Evolutionary conservation across 2,113 vertebrate species (phyloP), one percentile per base, ranked within the genome.

Genomic region (Buteo buteo): DNA sequence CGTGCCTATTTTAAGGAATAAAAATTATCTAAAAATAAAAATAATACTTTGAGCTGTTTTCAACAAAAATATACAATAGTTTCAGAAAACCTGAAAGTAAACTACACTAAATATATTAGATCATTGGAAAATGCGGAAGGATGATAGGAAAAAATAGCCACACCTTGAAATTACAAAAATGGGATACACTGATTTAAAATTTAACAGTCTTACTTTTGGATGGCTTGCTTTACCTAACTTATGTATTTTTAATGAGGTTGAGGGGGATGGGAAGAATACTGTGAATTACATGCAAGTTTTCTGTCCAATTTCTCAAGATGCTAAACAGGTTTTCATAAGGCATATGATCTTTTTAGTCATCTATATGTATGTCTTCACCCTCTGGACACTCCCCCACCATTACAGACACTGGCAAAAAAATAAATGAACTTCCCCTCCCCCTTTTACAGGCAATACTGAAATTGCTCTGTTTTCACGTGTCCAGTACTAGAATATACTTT

Each of bases 1-100:
- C 84, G 40, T 0, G 0, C 13, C 76, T 90, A 54, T 76, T 90
- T 88, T 84, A 85, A 64, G 45, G 49, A 72, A 57, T 38, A 81
- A 90, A 94, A 95, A 50, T 12, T 15, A 74, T 34, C 78, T 86
- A 79, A 89, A 95, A 86, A 93, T 92, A 92, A 93, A 74, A 92
- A 79, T 6, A 44, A 36, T 32, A 61, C 55, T 80, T 89, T 18
- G 49, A 92, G 31, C 13, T 70, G 7, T 74, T 93, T 93, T 90
- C 57, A 79, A 61, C 5, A 57, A 66, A 86, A 89, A 69, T 18
- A 73, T 6, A 45, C 31, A 67, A 55, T 2, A 45, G 55, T 31
- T 85, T 52, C 38, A 67, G 55, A 65, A 77, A 89, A 92, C n/a
- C 49, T 49, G 24, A 45, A 92, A 93, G 32, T 47, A 80, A 80